Evolutionary conservation across 2,797 vertebrate genomes (phyloP).

Genomic region (Florisuga fusca): DNA sequence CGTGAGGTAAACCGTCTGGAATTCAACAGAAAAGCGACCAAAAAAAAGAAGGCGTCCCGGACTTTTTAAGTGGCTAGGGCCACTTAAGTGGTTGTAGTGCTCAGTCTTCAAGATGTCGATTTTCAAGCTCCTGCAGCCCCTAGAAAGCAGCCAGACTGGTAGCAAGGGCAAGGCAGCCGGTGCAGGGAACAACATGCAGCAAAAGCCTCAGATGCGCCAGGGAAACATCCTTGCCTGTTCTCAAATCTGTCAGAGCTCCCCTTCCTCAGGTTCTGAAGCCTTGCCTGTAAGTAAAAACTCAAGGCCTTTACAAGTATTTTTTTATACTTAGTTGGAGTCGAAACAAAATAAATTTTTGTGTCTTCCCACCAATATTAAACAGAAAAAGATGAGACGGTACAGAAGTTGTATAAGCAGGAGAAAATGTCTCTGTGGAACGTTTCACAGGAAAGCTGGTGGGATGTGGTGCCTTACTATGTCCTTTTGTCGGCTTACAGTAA

Average conservation of each 20-base stretch:
- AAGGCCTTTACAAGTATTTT: neutral
- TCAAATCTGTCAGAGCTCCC: neutral
- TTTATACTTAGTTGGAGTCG: neutral
- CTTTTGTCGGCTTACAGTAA: neutral
- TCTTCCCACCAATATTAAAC: neutral
- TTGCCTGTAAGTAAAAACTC: neutral
- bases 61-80: accelerated
- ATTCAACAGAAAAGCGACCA: no score
- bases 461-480: neutral
- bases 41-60: no score
- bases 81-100: accelerated
- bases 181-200: neutral
- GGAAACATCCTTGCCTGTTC: neutral
- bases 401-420: neutral
- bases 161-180: accelerated
- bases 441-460: neutral
- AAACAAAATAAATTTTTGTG: accelerated
- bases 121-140: neutral
- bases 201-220: neutral
- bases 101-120: neutral
- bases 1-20: neutral
- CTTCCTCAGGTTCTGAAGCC: neutral
- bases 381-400: no score
- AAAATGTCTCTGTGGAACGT: neutral
- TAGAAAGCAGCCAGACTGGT: accelerated